A percentile compares a stretch with the other conserved stretches of the same genome.
Evolutionary conservation across 2,888 invertebrate genomes (phyloP).

Genomic region (Pterostichus niger): DNA sequence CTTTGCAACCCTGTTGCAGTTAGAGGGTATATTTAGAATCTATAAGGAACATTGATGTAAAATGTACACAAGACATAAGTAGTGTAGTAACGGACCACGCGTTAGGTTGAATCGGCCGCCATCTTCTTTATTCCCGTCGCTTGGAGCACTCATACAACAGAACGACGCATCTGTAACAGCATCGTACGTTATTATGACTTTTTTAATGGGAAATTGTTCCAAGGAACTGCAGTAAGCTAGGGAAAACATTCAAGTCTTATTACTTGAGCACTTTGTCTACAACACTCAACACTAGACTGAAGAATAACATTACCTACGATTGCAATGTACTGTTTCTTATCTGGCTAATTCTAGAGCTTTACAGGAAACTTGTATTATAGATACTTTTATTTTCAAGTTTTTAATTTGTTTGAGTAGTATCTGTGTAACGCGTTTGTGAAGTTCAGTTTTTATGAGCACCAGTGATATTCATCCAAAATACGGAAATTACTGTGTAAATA

Average conservation of each 20-base stretch:
- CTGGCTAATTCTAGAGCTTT: too few relatives aligned
- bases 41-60: constrained; percentile 66
- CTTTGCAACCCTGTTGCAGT: constrained; percentile 63
- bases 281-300: neutral
- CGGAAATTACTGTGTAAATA: too few relatives aligned
- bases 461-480: too few relatives aligned
- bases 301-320: neutral
- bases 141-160: constrained; percentile 91
- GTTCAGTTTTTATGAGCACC: too few relatives aligned
- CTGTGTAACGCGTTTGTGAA: too few relatives aligned
- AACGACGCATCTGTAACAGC: constrained; percentile 92
- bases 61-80: constrained; percentile 66
- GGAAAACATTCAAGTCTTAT: neutral
- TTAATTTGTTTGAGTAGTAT: too few relatives aligned
- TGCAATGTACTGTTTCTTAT: too few relatives aligned
- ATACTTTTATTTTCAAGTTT: too few relatives aligned
- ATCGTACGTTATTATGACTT: constrained; percentile 68
- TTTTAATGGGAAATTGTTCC: constrained; percentile 7
- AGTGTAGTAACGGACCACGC: constrained; percentile 79
- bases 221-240: constrained; percentile 41
- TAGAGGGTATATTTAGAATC: constrained; percentile 56
- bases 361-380: too few relatives aligned
- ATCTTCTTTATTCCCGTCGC: constrained; percentile 84
- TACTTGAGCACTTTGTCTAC: neutral
- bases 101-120: constrained; percentile 80